Base-by-base conservation (phyloP, 2,797 vertebrate species). In the Esox lucius region DNA sequence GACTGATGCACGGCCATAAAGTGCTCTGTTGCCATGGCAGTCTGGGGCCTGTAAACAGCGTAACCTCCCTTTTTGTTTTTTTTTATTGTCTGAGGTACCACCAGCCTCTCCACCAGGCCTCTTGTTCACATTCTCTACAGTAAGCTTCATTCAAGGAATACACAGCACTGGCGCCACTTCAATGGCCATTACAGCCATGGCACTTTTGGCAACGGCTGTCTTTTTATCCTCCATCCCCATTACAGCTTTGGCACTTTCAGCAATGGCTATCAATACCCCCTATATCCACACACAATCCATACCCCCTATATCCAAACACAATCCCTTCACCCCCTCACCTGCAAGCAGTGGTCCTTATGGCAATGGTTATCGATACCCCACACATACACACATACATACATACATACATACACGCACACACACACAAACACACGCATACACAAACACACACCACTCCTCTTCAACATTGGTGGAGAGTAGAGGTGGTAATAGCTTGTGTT, bases 21-120 rank as follows among this genome's bases (percentile, higher is more conserved):
- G 24, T 53, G 68, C 26, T 70, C 17, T 53, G 69, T 70, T 33
- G 69, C 69, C 69, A 70, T 70, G 69, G 69, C 17, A 53, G 24
- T 49, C 48, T n/a, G 49, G 31, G 9, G 49, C 69, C 49, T 33
- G 48, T 51, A 33, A 70, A 28, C 28, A 12, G 1, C 42, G 26
- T 53, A 28, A 49, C 48, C 48, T 17, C 3, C 39, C 31, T 24
- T 11, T 68, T n/a, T 42, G 19, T 68, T 35, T 68, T 68, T 35
- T 68, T n/a, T 42, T 46, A 24, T 48, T 12, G 35, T 13, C 46
- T 13, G 12, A 46, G 12, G 39, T 46, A 42, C 42, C 68, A 46
- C 24, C n/a, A 24, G 68, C 22, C 9, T 46, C 42, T 46, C 19
- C n/a, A 48, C 35, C 1, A 24, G 22, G n/a, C 22, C 56, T 16